phyloP scores from a whole-genome alignment of 2,113 vertebrate genomes.

The Elanus axillaris region DNA sequence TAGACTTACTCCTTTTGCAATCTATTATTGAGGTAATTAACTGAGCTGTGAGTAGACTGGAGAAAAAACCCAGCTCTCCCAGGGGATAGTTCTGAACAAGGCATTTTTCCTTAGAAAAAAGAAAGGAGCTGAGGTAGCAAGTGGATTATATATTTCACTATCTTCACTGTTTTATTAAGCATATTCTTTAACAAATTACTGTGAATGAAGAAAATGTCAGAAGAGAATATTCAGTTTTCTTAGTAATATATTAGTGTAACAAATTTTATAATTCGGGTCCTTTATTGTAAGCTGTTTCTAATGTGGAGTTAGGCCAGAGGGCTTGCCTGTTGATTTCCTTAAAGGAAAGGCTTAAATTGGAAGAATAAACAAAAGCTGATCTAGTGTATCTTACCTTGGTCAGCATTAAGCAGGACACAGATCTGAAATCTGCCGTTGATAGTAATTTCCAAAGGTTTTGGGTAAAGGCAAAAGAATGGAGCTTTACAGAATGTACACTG shows the following conservation, averaged over 20 bases:
- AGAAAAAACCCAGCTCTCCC: background rate
- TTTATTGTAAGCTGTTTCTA: background rate
- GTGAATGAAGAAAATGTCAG: background rate
- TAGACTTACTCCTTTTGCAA: background rate
- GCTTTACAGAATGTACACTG: background rate
- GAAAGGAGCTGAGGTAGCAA: background rate
- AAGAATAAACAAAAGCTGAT: background rate
- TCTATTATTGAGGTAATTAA: background rate
- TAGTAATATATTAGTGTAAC: background rate
- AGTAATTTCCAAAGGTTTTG: background rate
- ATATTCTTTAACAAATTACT: background rate
- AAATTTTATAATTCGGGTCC: background rate
- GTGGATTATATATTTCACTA: background rate
- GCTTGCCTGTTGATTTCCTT: background rate
- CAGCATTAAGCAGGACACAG: background rate
- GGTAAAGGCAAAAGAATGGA: background rate
- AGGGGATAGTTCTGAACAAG: background rate
- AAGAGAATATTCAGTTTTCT: background rate
- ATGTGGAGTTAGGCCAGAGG: background rate
- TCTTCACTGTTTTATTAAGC: background rate
- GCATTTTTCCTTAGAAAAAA: background rate
- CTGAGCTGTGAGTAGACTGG: background rate
- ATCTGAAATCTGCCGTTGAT: background rate
- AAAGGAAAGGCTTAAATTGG: background rate
- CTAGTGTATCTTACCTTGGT: background rate